Evolutionary conservation across 53 echinoderm and acorn worm genomes (phyloP), one percentile per base, ranked within the genome.

Genomic region (Crossaster papposus): DNA sequence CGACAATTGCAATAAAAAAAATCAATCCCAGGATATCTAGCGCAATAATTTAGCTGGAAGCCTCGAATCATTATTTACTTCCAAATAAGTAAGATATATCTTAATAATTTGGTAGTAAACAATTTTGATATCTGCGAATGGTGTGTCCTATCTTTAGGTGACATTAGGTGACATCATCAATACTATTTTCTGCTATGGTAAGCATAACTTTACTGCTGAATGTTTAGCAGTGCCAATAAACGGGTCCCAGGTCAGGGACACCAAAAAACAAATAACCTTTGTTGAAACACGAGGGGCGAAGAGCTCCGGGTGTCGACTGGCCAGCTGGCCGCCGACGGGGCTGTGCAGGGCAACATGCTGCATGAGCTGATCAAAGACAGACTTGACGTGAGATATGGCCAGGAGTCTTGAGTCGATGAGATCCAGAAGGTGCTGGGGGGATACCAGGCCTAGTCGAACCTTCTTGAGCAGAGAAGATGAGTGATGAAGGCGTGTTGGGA

Each of bases 331-430:
- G 30, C 71, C 20, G 38, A 84, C 26, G 20, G 90, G 84, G 36
- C 89, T 90, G 55, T 83, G 77, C 3, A 85, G 30, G 18, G 93
- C 93, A 80, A 90, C 52, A 65, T 93, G 93, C 51, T 93, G 90
- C 74, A 93, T 93, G 28, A 93, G 79, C 85, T 90, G 89, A 51
- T 93, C 85, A 36, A 85, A 93, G 26, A 93, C 36, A 1, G 62
- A 24, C 83, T 90, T 89, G 89, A 90, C 90, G 62, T 84, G 89
- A 20, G 89, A 83, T 14, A 93, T 77, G 22, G 83, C 79, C 84
- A 29, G 55, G 51, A 93, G 31, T 30, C 79, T 85, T 38, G 68
- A 18, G 70, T 93, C 83, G 12, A 93, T 83, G 26, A 31, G 64
- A 30, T 78, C 85, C 28, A 89, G 71, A 10, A 93, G 77, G 58